Evolutionary conservation across 2,113 vertebrate species (phyloP), one percentile per base, ranked within the genome.

Genomic region (Irena cyanogastra): DNA sequence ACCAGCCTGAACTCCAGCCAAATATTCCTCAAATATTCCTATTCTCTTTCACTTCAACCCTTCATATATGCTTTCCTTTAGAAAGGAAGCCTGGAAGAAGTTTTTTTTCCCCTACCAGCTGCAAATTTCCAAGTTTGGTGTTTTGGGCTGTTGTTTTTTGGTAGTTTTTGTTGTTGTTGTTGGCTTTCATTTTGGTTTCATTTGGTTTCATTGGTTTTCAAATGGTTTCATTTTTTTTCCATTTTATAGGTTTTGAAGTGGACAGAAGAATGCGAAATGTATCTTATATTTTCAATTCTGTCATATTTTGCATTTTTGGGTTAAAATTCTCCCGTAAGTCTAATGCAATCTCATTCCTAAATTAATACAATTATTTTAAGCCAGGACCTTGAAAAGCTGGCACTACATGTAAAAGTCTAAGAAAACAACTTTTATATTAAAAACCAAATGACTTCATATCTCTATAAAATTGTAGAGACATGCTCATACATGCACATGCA

Each of bases 1-100:
- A 77, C 10, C 45, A 91, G 18, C 13, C 18, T 80, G 54, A 76
- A 72, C 30, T 86, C 45, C 66, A 88, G 78, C 71, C 75, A 93
- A 80, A 91, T 90, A 76, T 82, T 91, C 39, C n/a, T 30, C 75
- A 93, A 80, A 91, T 90, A 76, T 82, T 91, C 39, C n/a, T 30
- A 41, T 69, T 83, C 23, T 76, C 20, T 83, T 89, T 87, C 28
- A 60, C 31, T 94, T 71, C 57, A 75, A 1, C 31, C 21, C 24
- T 79, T 84, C 31, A 83, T 68, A 33, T 24, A 84, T 28, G 28
- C 50, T 74, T 76, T 80, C 45, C 70, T 83, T 39, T 39, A 27
- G 8, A 90, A 92, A 78, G 54, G 47, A 59, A 72, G 63, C 27
- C 54, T 88, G 79, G 37, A 85, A 90, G 75, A 83, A 28, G 3